Conservation (phyloP, 2,888 invertebrate species). For the Steinernema hermaphroditum region DNA sequence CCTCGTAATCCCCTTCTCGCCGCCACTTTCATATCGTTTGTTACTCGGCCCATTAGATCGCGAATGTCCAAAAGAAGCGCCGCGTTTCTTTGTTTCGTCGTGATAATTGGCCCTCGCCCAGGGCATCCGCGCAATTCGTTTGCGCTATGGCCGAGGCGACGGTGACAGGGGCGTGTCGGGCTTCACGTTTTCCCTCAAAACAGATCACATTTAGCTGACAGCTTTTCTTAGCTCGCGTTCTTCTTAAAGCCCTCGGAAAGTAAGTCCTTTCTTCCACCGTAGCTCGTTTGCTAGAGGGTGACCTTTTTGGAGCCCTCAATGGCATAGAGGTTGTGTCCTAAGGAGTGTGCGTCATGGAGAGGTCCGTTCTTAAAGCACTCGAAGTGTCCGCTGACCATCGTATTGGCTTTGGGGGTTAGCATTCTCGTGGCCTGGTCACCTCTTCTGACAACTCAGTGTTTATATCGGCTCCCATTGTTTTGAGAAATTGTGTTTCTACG, state of each 20-base stretch:
- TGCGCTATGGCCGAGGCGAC: neutral
- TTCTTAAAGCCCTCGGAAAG: neutral
- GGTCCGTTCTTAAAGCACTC: no score
- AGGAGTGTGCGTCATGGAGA: no score
- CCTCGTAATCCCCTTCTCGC: neutral
- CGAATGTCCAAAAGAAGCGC: neutral
- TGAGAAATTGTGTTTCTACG: neutral
- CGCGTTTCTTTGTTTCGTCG: neutral
- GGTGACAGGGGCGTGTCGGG: slow-evolving; percentile 2
- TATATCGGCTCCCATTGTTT: slow-evolving; percentile 1
- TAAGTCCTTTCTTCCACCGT: slow-evolving; percentile 2
- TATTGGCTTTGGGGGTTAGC: slow-evolving; percentile 17
- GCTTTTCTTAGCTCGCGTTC: neutral
- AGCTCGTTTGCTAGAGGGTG: no score
- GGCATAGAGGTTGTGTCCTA: no score
- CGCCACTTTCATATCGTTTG: neutral
- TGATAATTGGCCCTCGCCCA: neutral
- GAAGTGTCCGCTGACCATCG: no score
- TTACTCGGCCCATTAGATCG: neutral
- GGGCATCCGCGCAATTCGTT: neutral
- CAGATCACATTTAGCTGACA: neutral
- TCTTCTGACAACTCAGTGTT: slow-evolving; percentile 21
- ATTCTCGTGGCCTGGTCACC: slow-evolving; percentile 5
- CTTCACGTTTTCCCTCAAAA: neutral
- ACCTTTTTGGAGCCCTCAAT: no score